phyloP scores from a whole-genome alignment of 92 coral and sea anemone genomes.

The Diadumene lineata region DNA sequence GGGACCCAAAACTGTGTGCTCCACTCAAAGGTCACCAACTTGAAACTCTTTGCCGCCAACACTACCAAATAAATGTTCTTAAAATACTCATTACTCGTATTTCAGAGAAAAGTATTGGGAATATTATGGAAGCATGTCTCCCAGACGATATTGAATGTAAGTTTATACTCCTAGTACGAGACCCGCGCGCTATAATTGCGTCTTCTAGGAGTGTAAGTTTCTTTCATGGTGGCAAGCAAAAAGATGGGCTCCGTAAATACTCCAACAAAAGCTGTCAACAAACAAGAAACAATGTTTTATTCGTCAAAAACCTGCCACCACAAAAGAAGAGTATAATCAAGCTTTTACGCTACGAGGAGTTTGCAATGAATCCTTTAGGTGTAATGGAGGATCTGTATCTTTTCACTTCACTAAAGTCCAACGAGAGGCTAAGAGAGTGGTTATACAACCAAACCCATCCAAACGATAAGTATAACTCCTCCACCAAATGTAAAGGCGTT shows the following conservation, averaged over 20 bases:
- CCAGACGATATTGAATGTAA: constrained; percentile 18
- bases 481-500: too few species aligned
- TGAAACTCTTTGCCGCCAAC: constrained; percentile 6
- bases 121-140: constrained; percentile 22
- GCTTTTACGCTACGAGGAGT: constrained; percentile 44
- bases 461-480: too few species aligned
- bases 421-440: neutral
- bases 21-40: constrained; percentile 14
- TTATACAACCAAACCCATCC: too few species aligned
- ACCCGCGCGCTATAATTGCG: constrained; percentile 47
- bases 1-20: constrained; percentile 32
- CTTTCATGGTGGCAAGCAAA: neutral
- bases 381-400: constrained; percentile 19
- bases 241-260: neutral
- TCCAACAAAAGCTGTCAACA: neutral
- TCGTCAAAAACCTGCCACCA: constrained; percentile 3
- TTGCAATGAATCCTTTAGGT: constrained; percentile 33
- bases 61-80: constrained; percentile 29
- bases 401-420: constrained; percentile 21
- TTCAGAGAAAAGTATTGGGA: constrained; percentile 20
- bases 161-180: constrained; percentile 34
- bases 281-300: neutral
- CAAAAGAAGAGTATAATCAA: constrained; percentile 9
- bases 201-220: constrained; percentile 35
- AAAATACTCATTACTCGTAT: constrained; percentile 40